Base-by-base conservation (phyloP, 2,888 invertebrate species). In the Parascotia fuliginaria region DNA sequence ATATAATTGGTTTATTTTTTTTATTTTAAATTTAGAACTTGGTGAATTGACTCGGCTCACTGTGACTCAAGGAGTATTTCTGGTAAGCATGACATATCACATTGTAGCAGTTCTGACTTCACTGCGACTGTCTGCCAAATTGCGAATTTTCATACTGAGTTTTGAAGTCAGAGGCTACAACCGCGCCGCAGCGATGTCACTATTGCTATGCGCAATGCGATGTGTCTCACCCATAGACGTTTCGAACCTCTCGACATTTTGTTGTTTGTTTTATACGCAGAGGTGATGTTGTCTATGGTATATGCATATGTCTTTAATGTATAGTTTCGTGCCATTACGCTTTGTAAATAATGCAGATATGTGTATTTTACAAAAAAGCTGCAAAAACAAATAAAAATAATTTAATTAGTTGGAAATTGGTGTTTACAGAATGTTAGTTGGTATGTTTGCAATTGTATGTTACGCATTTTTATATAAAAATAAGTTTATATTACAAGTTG, bases 121-220 rank as follows among this genome's bases (percentile, higher is more conserved):
- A 38, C 57, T 57, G 67, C 55, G 55, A 56, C 38, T 55, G 33
- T 51, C 3, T 58, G 49, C 54, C 32, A 29, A 37, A 47, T 58
- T 60, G 68, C 67, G 64, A 68, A 52, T 58, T 48, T 39, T 9
- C 38, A 36, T 3, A 19, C n/a, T 19, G 19, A 19, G 2, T 19
- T 19, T 19, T n/a, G n/a, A n/a, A n/a, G n/a, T n/a, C n/a, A n/a
- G n/a, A n/a, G n/a, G n/a, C n/a, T n/a, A n/a, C 9, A 39, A 45
- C 5, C 42, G 32, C 44, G 53, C 61, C 34, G 50, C 58, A 48
- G 62, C 67, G 70, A 69, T 52, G 63, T 61, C 58, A 49, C 27
- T 49, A 15, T 44, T 55, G 54, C 50, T 53, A 12, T 38, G 56
- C 54, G 55, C 60, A 64, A 68, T 70, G 68, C 68, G 68, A 68